Conservation (phyloP, 92 coral and sea anemone genomes). For the Virgularia gustaviana region DNA sequence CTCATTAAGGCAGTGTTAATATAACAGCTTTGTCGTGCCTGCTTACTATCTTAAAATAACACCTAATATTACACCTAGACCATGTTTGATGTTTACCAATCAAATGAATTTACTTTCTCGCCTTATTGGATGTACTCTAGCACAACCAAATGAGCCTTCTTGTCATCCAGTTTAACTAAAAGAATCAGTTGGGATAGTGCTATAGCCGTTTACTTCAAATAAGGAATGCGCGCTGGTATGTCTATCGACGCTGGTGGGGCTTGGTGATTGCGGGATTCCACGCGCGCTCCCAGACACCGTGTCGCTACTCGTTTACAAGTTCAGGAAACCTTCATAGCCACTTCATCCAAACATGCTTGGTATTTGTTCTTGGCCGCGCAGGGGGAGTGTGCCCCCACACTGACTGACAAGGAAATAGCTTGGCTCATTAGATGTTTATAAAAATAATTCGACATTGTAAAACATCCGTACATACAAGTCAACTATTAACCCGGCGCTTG, state of each 20-base stretch:
- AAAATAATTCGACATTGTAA: no score
- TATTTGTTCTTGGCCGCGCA: background rate
- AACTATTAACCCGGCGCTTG: no score
- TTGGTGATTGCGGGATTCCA: slow-evolving; percentile 2
- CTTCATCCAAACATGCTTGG: background rate
- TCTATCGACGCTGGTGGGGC: background rate
- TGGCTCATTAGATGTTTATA: no score
- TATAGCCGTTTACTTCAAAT: background rate
- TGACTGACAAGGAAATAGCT: no score
- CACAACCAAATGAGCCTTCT: no score
- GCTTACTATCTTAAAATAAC: background rate
- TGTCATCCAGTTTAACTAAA: no score
- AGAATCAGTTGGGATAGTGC: no score
- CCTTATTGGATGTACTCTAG: no score
- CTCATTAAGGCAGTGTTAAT: slow-evolving; percentile 3
- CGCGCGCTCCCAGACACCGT: slow-evolving; percentile 32
- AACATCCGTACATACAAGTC: no score
- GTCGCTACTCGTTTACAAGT: slow-evolving; percentile 2
- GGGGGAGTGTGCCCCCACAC: background rate
- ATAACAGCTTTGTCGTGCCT: background rate
- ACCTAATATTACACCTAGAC: background rate
- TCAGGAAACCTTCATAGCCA: slow-evolving; percentile 14
- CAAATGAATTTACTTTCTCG: no score
- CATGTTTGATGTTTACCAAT: no score
- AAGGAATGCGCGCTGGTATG: slow-evolving; percentile 18